Conservation (phyloP, 2,113 vertebrate species). For the Periophthalmodon schlosseri region DNA sequence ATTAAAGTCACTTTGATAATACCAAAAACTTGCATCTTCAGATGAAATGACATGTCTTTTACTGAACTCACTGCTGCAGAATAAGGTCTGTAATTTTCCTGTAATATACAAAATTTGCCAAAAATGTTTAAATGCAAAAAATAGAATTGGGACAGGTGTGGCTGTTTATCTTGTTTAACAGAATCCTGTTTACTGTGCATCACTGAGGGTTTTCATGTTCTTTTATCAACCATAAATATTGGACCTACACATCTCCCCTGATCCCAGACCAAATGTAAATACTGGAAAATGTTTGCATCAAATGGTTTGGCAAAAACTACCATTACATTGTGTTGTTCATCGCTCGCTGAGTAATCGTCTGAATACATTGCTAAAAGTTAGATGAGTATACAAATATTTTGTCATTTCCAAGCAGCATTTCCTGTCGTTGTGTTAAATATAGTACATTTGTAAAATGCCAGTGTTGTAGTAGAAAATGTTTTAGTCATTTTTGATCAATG, state of each 20-base stretch:
- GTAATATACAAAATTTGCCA: too few species aligned
- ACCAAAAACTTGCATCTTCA: too few species aligned
- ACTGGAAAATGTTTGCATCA: background rate
- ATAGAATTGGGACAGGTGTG: too few species aligned
- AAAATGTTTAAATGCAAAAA: too few species aligned
- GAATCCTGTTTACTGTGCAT: background rate
- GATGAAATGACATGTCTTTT: too few species aligned
- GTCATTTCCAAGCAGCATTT: background rate
- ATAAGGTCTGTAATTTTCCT: too few species aligned
- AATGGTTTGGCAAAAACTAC: background rate
- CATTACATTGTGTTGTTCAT: background rate
- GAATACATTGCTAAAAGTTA: constrained; percentile 33
- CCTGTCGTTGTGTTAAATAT: background rate
- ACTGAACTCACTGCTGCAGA: too few species aligned
- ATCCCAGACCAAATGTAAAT: background rate
- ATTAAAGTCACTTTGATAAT: background rate
- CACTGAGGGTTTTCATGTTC: background rate
- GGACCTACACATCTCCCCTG: background rate
- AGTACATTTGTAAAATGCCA: background rate
- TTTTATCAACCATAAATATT: background rate
- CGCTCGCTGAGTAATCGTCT: constrained; percentile 27
- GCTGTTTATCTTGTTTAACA: too few species aligned
- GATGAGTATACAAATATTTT: background rate
- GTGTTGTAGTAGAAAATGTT: background rate
- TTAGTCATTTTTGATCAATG: background rate